A percentile compares a stretch with the other conserved stretches of the same genome.
phyloP scores from a whole-genome alignment of 2,113 vertebrate genomes.

The Cromileptes altivelis region DNA sequence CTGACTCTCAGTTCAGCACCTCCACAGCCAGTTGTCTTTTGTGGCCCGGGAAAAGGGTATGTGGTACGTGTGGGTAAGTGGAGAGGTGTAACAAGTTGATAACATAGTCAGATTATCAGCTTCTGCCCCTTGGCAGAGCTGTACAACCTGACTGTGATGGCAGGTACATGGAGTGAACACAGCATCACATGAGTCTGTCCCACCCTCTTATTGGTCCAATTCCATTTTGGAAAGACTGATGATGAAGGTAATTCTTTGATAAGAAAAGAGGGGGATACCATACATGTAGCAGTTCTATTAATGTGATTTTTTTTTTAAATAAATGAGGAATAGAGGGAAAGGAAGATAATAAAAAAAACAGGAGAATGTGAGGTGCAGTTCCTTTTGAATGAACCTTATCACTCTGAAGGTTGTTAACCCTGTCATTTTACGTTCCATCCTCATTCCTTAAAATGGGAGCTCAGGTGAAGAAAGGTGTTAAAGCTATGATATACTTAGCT shows the following conservation, averaged over 20 bases:
- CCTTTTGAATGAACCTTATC: constrained; percentile 44
- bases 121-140: constrained; percentile 10
- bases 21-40: constrained; percentile 21
- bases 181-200: constrained; percentile 4
- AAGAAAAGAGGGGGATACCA: background rate
- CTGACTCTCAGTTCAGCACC: constrained; percentile 20
- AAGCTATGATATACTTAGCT: background rate
- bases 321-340: background rate
- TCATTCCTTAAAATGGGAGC: constrained; percentile 8
- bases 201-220: background rate
- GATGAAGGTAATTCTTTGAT: background rate
- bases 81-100: constrained; percentile 15
- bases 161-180: constrained; percentile 5
- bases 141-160: constrained; percentile 30
- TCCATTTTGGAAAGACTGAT: background rate
- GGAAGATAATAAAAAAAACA: background rate
- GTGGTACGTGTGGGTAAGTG: constrained; percentile 2
- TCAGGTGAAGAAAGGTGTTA: background rate
- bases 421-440: background rate
- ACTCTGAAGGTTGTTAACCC: constrained; percentile 10
- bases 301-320: background rate
- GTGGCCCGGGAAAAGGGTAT: constrained; percentile 10
- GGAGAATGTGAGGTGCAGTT: background rate
- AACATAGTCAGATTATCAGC: constrained; percentile 21
- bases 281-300: background rate